Conservation (phyloP, 2,113 vertebrate genomes). For the Apaloderma vittatum region DNA sequence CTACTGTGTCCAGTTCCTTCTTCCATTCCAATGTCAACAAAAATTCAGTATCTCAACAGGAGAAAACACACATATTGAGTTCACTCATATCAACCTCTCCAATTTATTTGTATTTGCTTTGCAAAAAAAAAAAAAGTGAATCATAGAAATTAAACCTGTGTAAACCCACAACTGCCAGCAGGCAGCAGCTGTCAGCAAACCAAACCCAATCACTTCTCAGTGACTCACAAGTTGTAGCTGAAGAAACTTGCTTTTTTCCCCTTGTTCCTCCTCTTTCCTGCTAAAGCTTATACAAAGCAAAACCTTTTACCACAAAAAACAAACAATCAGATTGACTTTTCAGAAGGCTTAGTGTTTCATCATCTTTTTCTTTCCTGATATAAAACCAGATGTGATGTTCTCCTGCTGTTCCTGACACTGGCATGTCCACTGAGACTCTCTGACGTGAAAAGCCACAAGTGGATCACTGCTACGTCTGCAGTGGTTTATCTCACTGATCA, state of each 20-base stretch:
- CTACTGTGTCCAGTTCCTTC: not conserved
- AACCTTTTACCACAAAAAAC: not conserved
- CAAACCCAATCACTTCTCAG: not conserved
- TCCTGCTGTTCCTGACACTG: not conserved
- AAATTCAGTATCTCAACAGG: not conserved
- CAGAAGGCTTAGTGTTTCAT: not conserved
- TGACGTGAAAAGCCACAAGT: not conserved
- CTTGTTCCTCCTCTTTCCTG: not conserved
- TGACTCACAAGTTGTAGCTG: not conserved
- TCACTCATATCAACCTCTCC: not conserved
- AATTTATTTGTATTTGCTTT: not conserved
- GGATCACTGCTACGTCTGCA: not conserved
- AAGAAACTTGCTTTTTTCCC: not conserved
- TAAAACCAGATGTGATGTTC: not conserved
- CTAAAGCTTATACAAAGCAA: not conserved
- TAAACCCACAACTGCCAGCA: not conserved
- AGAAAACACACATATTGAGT: not conserved
- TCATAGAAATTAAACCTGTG: not conserved
- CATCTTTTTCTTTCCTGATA: not conserved
- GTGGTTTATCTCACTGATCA: not conserved
- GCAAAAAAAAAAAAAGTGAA: not conserved
- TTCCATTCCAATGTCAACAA: not conserved
- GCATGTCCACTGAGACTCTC: no score
- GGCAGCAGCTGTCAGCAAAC: conserved; percentile 24
- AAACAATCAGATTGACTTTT: not conserved